Conservation (phyloP, 2,113 vertebrate species). For the Cephalopterus ornatus region DNA sequence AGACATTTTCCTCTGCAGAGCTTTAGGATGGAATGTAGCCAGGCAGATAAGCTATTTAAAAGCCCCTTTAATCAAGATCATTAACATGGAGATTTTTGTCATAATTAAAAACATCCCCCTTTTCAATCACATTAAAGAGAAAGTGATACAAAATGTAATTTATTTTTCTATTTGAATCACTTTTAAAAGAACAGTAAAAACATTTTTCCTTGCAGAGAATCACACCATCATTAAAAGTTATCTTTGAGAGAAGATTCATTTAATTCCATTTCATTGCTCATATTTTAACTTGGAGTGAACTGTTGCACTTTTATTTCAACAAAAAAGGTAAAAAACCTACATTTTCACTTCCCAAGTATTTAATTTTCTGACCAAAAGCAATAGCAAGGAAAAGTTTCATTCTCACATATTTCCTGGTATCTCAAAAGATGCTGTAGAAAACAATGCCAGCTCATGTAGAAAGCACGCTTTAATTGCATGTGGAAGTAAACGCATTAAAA, state of each 20-base stretch:
- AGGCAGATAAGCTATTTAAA: conserved; percentile 36
- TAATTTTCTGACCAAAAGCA: background rate
- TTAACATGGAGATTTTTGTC: conserved; percentile 38
- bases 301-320: background rate
- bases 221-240: background rate
- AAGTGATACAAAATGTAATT: background rate
- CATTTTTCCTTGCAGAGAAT: background rate
- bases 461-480: background rate
- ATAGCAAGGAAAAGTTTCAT: background rate
- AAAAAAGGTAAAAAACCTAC: background rate
- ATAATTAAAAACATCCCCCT: conserved; percentile 27
- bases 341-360: background rate
- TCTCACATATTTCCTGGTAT: background rate
- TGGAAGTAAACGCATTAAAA: background rate
- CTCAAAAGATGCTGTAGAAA: background rate
- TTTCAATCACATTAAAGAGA: background rate
- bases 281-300: background rate
- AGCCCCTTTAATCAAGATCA: conserved; percentile 42
- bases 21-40: background rate
- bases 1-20: conserved; percentile 15
- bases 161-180: background rate
- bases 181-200: background rate
- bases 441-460: background rate
- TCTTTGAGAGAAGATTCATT: background rate
- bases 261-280: background rate